A percentile compares a stretch with the other conserved stretches of the same genome.
phyloP scores from a whole-genome alignment of 1,140 invertebrate species.

The Conus betulinus region DNA sequence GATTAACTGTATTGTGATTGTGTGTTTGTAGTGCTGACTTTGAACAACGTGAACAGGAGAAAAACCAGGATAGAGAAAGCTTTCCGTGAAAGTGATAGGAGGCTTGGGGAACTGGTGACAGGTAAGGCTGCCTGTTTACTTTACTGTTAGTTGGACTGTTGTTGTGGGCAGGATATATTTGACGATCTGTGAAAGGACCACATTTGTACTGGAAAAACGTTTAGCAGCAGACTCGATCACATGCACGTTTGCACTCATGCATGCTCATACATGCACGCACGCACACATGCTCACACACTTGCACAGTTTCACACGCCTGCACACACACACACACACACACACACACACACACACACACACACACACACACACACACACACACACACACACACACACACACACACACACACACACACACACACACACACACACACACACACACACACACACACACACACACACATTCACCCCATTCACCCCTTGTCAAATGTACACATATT shows the following conservation, averaged over 20 bases:
- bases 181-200: no score
- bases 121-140: constrained; percentile 57
- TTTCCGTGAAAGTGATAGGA: constrained; percentile 92
- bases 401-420: no score
- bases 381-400: background rate
- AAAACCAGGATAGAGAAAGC: constrained; percentile 95
- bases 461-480: no score
- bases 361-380: background rate
- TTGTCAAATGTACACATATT: no score
- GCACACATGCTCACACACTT: background rate
- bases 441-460: no score
- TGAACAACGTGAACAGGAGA: constrained; percentile 95
- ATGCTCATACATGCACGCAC: no score
- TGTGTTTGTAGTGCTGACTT: constrained; percentile 87
- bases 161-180: background rate
- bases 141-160: no score
- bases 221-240: no score
- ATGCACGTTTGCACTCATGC: no score
- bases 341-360: background rate
- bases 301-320: background rate
- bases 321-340: constrained; percentile 7
- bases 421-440: no score
- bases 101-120: constrained; percentile 91
- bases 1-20: no score
- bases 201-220: no score